Conservation (phyloP, 2,888 invertebrate genomes). For the Gryllus longicercus region DNA sequence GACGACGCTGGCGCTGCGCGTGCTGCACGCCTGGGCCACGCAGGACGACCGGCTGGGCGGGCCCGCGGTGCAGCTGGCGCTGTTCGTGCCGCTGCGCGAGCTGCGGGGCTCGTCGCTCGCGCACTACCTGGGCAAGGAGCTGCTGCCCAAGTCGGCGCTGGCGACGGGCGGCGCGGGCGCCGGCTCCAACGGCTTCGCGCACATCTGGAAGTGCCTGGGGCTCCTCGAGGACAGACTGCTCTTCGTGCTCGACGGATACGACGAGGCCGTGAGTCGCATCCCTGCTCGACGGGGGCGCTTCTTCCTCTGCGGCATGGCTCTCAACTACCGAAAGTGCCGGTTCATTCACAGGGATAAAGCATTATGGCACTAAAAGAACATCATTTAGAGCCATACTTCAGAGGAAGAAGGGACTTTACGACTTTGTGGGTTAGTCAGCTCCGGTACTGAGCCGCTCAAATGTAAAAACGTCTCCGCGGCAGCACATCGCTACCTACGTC, state of each 20-base stretch:
- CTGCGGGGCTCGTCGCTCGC: conserved; percentile 48
- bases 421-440: no score
- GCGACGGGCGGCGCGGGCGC: conserved; percentile 34
- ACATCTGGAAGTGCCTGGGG: conserved; percentile 39
- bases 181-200: conserved; percentile 37
- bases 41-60: conserved; percentile 44
- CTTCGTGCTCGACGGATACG: conserved; percentile 55
- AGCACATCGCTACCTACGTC: no score
- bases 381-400: no score
- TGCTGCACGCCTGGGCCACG: conserved; percentile 56
- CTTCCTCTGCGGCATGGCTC: no score
- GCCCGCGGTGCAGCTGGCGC: conserved; percentile 50
- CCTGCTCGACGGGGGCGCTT: no score
- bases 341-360: no score
- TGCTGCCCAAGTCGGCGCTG: conserved; percentile 48
- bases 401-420: no score
- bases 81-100: conserved; percentile 54
- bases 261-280: conserved; percentile 45
- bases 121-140: conserved; percentile 45
- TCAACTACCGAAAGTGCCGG: no score
- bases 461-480: no score
- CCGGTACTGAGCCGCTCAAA: no score
- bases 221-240: conserved; percentile 51
- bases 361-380: no score
- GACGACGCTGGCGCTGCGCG: conserved; percentile 51